Evolutionary conservation across 2,888 invertebrate genomes (phyloP).

Genomic region (Panopea generosa): DNA sequence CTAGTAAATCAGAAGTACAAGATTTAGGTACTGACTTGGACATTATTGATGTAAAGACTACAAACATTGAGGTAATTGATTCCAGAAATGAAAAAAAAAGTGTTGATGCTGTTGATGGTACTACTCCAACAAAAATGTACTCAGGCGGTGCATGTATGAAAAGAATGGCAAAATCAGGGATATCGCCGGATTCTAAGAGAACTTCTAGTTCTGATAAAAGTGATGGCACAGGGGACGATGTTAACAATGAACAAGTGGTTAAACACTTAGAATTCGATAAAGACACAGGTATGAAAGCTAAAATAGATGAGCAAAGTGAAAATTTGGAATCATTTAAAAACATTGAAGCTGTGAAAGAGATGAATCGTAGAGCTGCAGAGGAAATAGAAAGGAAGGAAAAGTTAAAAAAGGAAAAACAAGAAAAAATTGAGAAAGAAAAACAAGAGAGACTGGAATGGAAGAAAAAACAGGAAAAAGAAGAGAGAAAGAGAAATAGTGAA

Average conservation of each 20-base stretch:
- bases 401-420: constrained; percentile 19
- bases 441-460: constrained; percentile 20
- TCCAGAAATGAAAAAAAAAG: background rate
- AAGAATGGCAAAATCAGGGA: constrained; percentile 68
- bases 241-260: background rate
- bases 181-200: constrained; percentile 69
- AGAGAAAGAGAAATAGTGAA: constrained; percentile 44
- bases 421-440: constrained; percentile 24
- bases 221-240: no score
- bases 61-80: background rate
- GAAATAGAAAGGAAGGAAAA: constrained; percentile 16
- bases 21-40: no score
- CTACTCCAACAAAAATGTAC: constrained; percentile 56
- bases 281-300: background rate
- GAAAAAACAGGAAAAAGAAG: constrained; percentile 30
- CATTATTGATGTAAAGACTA: no score
- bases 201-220: constrained; percentile 4
- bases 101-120: background rate
- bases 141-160: constrained; percentile 54
- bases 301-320: no score
- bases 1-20: no score
- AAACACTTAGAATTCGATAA: constrained; percentile 7
- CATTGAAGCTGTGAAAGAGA: background rate
- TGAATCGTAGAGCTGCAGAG: constrained; percentile 15
- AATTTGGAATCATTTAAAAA: background rate